These are phyloP conservation scores for Cristatella mucedo DNA, from an alignment of 2,888 invertebrate genomes.

Conservation along the genomic window DNA sequence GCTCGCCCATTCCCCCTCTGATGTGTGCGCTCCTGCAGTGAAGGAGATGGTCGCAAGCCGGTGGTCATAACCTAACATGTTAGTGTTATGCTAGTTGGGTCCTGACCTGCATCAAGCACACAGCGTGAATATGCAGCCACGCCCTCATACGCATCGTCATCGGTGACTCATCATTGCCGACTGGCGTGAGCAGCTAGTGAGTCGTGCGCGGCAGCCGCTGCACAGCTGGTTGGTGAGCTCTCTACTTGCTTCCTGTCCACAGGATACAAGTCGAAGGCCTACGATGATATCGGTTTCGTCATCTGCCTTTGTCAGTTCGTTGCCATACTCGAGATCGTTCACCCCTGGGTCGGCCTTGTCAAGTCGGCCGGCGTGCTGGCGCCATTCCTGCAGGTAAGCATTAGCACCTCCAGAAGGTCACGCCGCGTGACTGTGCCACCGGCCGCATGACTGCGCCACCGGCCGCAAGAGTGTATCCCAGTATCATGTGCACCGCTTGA, in stretches of 20 bases:
- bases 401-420: background rate
- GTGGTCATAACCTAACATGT: too few species aligned
- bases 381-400: constrained; percentile 53
- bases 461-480: background rate
- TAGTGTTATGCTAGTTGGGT: too few species aligned
- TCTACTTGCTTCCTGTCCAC: too few species aligned
- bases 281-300: constrained; percentile 26
- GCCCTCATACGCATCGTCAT: too few species aligned
- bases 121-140: too few species aligned
- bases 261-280: constrained; percentile 22
- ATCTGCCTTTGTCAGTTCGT: constrained; percentile 51
- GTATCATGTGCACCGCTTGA: background rate
- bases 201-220: background rate
- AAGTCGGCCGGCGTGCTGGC: constrained; percentile 53
- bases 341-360: constrained; percentile 73
- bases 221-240: background rate
- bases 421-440: background rate
- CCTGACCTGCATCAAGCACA: too few species aligned
- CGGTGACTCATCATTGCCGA: too few species aligned
- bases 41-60: too few species aligned
- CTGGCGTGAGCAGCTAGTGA: constrained; percentile 9
- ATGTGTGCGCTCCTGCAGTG: too few species aligned
- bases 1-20: too few species aligned
- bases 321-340: constrained; percentile 71
- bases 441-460: background rate